phyloP scores from a whole-genome alignment of 2,797 vertebrate species.

The Merluccius polli region DNA sequence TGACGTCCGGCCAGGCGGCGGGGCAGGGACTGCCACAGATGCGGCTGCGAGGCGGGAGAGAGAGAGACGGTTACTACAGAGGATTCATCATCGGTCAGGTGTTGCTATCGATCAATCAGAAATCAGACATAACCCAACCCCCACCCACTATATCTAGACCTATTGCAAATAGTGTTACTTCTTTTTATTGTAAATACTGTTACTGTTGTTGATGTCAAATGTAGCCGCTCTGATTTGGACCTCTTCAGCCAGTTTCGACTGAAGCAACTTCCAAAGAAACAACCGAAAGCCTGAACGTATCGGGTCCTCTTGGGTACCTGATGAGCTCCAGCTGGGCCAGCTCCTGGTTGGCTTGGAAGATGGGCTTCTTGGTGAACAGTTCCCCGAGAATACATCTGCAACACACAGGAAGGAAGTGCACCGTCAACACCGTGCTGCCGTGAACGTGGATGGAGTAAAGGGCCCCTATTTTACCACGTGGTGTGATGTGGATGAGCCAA shows the following conservation, averaged over 20 bases:
- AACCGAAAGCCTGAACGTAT: neutral
- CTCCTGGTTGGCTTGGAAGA: constrained; percentile 99
- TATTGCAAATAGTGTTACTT: too few species aligned
- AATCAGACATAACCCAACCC: too few species aligned
- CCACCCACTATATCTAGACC: too few species aligned
- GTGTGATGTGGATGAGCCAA: neutral
- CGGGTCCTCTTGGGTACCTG: constrained; percentile 70
- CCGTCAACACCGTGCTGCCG: neutral
- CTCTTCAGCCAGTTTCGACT: too few species aligned
- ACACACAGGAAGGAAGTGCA: constrained; percentile 5
- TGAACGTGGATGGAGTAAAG: neutral
- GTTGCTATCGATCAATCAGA: neutral
- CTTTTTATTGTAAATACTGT: too few species aligned
- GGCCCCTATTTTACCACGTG: neutral
- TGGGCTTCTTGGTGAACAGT: constrained; percentile 97
- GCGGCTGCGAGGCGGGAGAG: constrained; percentile 75
- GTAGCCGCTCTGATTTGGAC: too few species aligned
- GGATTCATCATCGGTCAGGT: neutral
- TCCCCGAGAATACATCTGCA: constrained; percentile 95
- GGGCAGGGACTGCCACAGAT: constrained; percentile 97
- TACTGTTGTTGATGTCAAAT: too few species aligned
- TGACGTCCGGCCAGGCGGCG: constrained; percentile 97
- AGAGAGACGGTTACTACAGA: neutral
- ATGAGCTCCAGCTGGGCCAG: constrained; percentile 96
- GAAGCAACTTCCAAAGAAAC: too few species aligned